A percentile compares a stretch with the other conserved stretches of the same genome.
phyloP scores from a whole-genome alignment of 2,888 invertebrate species.

The Netelia inedita region DNA sequence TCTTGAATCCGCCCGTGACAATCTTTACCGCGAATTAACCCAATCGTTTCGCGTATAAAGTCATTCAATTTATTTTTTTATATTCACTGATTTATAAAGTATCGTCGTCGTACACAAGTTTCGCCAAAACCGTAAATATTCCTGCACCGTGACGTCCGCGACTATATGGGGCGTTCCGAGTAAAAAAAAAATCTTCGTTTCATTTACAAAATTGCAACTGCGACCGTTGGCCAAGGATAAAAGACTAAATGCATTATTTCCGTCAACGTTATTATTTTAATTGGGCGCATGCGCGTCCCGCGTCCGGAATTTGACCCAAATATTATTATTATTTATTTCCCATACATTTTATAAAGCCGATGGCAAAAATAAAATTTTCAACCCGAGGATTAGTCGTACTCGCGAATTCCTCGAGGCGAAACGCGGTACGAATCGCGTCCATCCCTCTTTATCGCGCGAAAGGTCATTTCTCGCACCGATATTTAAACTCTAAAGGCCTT shows the following conservation, averaged over 20 bases:
- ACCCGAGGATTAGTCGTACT: conserved; percentile 12
- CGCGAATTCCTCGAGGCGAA: conserved; percentile 32
- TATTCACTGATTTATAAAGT: conserved; percentile 50
- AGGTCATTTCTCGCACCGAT: too few relatives aligned
- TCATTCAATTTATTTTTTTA: conserved; percentile 48
- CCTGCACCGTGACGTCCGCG: not conserved
- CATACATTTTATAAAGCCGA: too few relatives aligned
- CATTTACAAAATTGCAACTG: not conserved
- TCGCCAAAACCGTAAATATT: conserved; percentile 44
- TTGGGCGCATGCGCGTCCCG: conserved; percentile 43
- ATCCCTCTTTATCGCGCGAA: too few relatives aligned
- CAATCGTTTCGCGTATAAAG: conserved; percentile 43
- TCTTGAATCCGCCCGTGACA: not conserved
- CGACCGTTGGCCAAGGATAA: too few relatives aligned
- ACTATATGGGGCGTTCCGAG: not conserved
- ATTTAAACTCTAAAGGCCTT: too few relatives aligned
- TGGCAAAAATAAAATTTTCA: conserved; percentile 5
- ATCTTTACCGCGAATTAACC: conserved; percentile 27
- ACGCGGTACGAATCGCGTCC: conserved; percentile 32
- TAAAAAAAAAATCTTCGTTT: conserved; percentile 6
- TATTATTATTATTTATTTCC: too few relatives aligned
- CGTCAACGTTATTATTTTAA: too few relatives aligned
- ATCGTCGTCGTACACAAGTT: conserved; percentile 32
- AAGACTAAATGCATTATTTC: too few relatives aligned
- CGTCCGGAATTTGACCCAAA: conserved; percentile 53